Percentiles rank a stretch among this genome's conserved stretches.
Conservation (phyloP, 2,113 vertebrate genomes). For the Esox niger region DNA sequence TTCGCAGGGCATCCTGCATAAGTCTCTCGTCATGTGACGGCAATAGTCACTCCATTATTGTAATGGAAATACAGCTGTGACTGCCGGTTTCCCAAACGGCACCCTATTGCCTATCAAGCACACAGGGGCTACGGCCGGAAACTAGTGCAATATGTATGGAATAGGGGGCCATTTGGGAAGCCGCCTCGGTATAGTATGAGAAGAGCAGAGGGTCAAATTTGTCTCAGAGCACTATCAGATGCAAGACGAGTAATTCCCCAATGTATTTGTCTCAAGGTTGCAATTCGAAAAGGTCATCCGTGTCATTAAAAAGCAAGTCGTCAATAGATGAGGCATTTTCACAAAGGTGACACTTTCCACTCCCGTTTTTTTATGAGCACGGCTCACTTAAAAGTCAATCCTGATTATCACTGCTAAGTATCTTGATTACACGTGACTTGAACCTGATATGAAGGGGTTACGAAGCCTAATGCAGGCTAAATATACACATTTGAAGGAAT, state of each 20-base stretch:
- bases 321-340: constrained; percentile 64
- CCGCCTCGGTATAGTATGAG: not conserved
- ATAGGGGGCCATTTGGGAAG: too few relatives aligned
- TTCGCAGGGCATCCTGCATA: not conserved
- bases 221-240: not conserved
- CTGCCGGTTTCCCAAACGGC: too few relatives aligned
- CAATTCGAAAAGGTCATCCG: constrained; percentile 54
- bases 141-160: too few relatives aligned
- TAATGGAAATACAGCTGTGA: not conserved
- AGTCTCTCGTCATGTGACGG: not conserved
- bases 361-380: constrained; percentile 44
- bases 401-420: constrained; percentile 46
- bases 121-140: not conserved
- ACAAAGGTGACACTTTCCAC: constrained; percentile 56
- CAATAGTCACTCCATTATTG: not conserved
- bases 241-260: not conserved
- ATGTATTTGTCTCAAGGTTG: constrained; percentile 54
- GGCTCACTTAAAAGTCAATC: constrained; percentile 63
- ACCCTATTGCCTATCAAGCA: too few relatives aligned
- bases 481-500: too few relatives aligned
- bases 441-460: constrained; percentile 42
- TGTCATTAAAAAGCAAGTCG: constrained; percentile 59
- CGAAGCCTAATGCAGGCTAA: constrained; percentile 18
- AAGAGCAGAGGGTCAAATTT: not conserved
- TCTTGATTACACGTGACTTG: constrained; percentile 55